Base-by-base conservation (phyloP, 2,113 vertebrate genomes). In the Acanthisitta chloris region DNA sequence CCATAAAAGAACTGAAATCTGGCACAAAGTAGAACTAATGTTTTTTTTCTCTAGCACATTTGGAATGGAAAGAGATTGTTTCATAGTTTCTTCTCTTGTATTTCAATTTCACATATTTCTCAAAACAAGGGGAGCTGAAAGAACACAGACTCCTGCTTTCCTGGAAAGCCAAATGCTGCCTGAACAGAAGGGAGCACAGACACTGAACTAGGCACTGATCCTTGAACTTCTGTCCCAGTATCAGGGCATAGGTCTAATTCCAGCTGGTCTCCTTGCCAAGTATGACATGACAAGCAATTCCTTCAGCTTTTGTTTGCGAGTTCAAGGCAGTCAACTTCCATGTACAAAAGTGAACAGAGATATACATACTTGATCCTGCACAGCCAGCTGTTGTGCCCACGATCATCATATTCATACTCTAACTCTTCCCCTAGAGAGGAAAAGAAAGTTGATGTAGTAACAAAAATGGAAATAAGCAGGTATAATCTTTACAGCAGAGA, bases 371-470 rank as follows among this genome's bases (percentile, higher is more conserved):
- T 99, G 96, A 99, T 98, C 95, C 99, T 98, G 97, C 99, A 99
- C 4, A 99, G 98, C 99, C 99, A 99, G 70, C 98, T 98, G 54
- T 99, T 99, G 14, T 99, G 99, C 28, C 98, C 99, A 94, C 99
- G 98, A 88, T 99, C 99, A 95, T 99, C 99, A 96, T 99, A 99
- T 81, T 99, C 99, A 92, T 99, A 99, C 80, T 99, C 99, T 94
- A 99, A 97, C 96, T 99, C 99, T 97, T 99, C 99, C 78, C 99
- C 99, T 99, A 74, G 31, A 76, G 45, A 91, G 57, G 48, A 79
- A 95, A 81, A 84, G 17, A 85, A 62, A 86, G 70, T 66, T 74
- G 57, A 71, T 79, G 36, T 5, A 85, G 61, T n/a, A 86, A 85
- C 3, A n/a, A 73, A 84, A 95, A 82, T 4, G 71, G 10, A 86